Conservation (phyloP, 2,888 invertebrate species). For the Lycia hirtaria region DNA sequence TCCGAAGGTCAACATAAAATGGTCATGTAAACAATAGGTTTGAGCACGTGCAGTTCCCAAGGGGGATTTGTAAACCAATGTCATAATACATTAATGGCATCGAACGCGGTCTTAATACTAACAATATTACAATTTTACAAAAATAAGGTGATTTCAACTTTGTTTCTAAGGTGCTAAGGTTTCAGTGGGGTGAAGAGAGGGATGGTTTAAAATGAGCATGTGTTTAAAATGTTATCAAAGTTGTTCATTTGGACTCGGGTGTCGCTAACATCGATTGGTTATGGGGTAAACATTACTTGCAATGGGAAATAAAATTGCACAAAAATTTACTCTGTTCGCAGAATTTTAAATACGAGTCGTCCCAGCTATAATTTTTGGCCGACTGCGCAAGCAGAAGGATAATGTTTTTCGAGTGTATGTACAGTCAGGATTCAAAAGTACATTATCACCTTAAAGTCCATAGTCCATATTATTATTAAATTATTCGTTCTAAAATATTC, state of each 20-base stretch:
- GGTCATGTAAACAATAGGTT: conserved; percentile 54
- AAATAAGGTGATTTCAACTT: conserved; percentile 15
- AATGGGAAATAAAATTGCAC: background rate
- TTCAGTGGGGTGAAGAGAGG: background rate
- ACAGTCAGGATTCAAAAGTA: too few relatives aligned
- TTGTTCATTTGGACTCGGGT: conserved; percentile 43
- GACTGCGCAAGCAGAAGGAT: too few relatives aligned
- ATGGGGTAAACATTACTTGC: conserved; percentile 29
- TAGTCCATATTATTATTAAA: too few relatives aligned
- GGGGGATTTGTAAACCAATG: conserved; percentile 44
- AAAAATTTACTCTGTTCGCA: background rate
- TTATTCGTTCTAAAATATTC: too few relatives aligned
- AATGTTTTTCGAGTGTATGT: too few relatives aligned
- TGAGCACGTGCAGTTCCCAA: conserved; percentile 62
- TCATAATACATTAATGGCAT: conserved; percentile 34
- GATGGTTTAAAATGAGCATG: conserved; percentile 23
- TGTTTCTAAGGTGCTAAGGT: background rate
- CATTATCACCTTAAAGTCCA: too few relatives aligned
- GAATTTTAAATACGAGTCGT: background rate
- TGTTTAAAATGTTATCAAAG: conserved; percentile 39
- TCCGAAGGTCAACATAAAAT: conserved; percentile 46
- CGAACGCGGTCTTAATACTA: conserved; percentile 27
- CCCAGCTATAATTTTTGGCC: background rate
- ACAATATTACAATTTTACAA: background rate
- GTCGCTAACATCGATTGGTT: conserved; percentile 34